Conservation (phyloP, 2,888 invertebrate species). For the Orgyia antiqua region DNA sequence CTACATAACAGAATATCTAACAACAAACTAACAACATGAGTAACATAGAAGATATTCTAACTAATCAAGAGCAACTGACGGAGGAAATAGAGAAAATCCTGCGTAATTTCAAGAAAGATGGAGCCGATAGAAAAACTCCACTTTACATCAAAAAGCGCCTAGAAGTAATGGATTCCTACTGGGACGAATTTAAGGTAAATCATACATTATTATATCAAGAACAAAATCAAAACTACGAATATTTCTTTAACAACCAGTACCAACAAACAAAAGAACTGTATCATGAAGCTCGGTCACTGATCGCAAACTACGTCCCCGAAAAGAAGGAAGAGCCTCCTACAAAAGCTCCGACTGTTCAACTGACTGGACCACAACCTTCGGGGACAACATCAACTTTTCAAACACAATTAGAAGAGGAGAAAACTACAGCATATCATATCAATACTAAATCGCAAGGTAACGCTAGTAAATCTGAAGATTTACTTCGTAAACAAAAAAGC, state of each 20-base stretch:
- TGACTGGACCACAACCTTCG: too few relatives aligned
- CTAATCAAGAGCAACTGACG: neutral
- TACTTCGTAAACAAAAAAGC: slow-evolving; percentile 1
- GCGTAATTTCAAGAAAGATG: slow-evolving; percentile 1
- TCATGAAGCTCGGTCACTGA: slow-evolving; percentile 2
- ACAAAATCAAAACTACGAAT: slow-evolving; percentile 1
- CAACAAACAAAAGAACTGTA: slow-evolving; percentile 1
- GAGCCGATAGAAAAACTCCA: neutral
- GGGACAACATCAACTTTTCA: neutral
- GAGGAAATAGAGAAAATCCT: neutral
- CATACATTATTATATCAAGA: slow-evolving; percentile 3
- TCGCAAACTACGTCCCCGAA: neutral
- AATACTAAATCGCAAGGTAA: slow-evolving; percentile 3
- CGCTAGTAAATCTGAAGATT: slow-evolving; percentile 3
- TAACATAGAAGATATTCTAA: neutral
- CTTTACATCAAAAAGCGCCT: neutral
- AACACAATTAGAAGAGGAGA: neutral
- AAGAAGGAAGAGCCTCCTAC: neutral
- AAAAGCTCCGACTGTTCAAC: neutral
- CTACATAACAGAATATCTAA: neutral
- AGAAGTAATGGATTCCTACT: slow-evolving; percentile 2
- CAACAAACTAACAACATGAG: neutral
- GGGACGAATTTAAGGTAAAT: neutral
- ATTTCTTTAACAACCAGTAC: slow-evolving; percentile 3
- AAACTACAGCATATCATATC: slow-evolving; percentile 1